These are phyloP conservation scores for Acrocyrtus sp. DNA, from an alignment of 2,888 invertebrate species.

Conservation along the genomic window DNA sequence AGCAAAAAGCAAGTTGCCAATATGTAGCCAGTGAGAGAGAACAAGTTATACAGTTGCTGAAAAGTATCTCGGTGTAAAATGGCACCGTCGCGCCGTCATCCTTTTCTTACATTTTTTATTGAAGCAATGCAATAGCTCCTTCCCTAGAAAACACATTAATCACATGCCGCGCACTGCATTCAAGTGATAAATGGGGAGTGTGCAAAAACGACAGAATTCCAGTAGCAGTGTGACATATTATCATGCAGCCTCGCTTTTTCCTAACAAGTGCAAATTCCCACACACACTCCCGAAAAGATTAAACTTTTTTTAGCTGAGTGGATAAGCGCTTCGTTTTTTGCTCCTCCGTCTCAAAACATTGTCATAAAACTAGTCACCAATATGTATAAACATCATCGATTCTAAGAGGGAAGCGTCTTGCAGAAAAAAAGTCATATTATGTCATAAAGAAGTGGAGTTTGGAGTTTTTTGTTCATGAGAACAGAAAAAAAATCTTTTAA, in stretches of 20 bases:
- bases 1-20: neutral
- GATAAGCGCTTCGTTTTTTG: neutral
- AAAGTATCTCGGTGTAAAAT: neutral
- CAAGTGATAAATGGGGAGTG: constrained; percentile 42
- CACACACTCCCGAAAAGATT: neutral
- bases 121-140: too few relatives aligned
- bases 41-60: too few relatives aligned
- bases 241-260: neutral
- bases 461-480: too few relatives aligned
- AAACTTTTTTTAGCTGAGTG: too few relatives aligned
- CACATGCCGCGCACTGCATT: constrained; percentile 43
- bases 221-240: constrained; percentile 24
- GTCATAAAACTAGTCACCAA: constrained; percentile 54
- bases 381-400: constrained; percentile 52
- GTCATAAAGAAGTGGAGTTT: constrained; percentile 23
- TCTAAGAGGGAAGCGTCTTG: constrained; percentile 19
- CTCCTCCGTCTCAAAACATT: constrained; percentile 38
- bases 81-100: neutral
- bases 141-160: constrained; percentile 49
- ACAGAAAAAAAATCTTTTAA: neutral
- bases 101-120: neutral
- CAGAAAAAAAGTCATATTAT: constrained; percentile 44
- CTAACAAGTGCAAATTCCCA: constrained; percentile 46
- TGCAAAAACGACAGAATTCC: constrained; percentile 41
- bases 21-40: neutral